Conservation (phyloP, 2,113 vertebrate genomes). For the Junco hyemalis region DNA sequence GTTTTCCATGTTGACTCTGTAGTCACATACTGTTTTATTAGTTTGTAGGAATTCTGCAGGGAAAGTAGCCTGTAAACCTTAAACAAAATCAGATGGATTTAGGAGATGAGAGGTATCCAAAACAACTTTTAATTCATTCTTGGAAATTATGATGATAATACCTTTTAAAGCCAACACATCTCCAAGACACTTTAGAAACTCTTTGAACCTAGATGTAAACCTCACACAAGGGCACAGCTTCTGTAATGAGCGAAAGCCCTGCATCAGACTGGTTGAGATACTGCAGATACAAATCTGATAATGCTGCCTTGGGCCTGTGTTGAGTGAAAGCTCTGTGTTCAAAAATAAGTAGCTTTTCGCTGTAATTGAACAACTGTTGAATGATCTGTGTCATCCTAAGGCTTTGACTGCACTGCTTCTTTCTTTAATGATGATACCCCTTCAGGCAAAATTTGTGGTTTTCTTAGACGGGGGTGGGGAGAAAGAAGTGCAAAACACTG, state of each 20-base stretch:
- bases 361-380: conserved; percentile 43
- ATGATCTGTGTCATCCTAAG: conserved; percentile 14
- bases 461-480: background rate
- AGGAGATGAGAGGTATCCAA: background rate
- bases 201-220: background rate
- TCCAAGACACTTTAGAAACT: background rate
- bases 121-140: background rate
- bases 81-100: background rate
- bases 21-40: background rate
- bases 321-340: conserved; percentile 26
- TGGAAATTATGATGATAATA: background rate
- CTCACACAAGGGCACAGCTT: background rate
- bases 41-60: background rate
- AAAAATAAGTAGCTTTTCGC: conserved; percentile 27
- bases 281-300: background rate
- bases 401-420: background rate
- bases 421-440: background rate
- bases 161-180: background rate
- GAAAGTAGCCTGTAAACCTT: background rate
- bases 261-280: background rate
- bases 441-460: background rate
- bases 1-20: background rate
- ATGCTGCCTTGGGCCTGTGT: background rate
- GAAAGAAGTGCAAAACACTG: background rate
- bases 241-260: background rate